Percentiles rank a stretch among this genome's conserved stretches.
These are phyloP conservation scores for Lytechinus pictus DNA, from an alignment of 35 echinoderm and acorn worm genomes.

Conservation along the genomic window DNA sequence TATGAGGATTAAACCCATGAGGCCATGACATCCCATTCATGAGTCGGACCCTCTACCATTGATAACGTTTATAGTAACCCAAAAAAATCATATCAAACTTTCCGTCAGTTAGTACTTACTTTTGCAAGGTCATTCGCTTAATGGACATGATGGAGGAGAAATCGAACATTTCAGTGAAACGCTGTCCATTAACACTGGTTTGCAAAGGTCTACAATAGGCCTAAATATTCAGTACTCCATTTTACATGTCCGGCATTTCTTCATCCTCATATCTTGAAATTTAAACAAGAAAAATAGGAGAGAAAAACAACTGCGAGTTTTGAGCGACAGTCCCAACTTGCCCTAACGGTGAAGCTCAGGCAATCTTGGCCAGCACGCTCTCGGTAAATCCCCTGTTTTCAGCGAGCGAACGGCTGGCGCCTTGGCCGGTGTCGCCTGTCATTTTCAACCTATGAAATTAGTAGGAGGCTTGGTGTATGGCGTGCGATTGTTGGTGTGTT, in stretches of 20 bases:
- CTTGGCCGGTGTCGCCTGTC: neutral
- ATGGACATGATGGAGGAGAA: neutral
- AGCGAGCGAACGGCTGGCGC: constrained; percentile 6
- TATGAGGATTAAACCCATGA: too few species aligned
- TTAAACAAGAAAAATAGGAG: neutral
- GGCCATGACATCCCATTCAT: too few species aligned
- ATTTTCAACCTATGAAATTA: neutral
- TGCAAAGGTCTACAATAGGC: neutral
- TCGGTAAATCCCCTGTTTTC: constrained; percentile 6
- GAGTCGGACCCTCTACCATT: too few species aligned
- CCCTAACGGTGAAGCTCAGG: neutral
- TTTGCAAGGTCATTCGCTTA: neutral
- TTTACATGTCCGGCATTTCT: too few species aligned
- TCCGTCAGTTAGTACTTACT: neutral
- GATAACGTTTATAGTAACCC: too few species aligned
- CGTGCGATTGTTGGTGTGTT: neutral
- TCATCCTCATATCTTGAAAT: neutral
- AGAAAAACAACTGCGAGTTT: neutral
- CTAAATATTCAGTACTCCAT: neutral
- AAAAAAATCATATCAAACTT: neutral
- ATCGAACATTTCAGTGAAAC: neutral
- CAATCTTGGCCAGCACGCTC: neutral
- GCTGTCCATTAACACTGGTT: neutral
- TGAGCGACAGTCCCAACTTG: neutral
- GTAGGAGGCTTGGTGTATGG: constrained; percentile 30